Evolutionary conservation across 1,140 invertebrate species (phyloP).

Genomic region (Caenorhabditis remanei): DNA sequence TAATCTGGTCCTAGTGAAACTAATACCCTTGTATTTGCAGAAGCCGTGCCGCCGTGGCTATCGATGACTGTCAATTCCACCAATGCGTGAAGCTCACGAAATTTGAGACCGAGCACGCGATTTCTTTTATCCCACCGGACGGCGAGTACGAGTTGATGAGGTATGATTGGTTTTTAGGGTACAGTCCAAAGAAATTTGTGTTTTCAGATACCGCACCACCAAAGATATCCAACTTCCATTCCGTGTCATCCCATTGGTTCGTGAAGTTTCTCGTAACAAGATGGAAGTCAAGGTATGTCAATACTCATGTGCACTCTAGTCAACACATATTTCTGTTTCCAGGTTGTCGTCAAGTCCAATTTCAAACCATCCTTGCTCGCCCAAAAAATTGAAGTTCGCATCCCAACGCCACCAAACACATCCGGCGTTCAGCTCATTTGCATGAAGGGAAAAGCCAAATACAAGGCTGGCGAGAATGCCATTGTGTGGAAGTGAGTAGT

Average conservation of each 20-base stretch:
- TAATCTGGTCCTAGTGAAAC: not conserved
- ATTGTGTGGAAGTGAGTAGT: constrained; percentile 87
- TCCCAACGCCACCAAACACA: constrained; percentile 97
- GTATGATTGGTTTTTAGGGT: constrained; percentile 78
- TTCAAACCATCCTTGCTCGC: constrained; percentile 97
- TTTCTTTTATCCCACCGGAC: constrained; percentile 99
- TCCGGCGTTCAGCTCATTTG: constrained; percentile 98
- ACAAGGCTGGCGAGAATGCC: constrained; percentile 99
- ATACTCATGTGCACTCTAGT: not conserved
- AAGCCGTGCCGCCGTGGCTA: constrained; percentile 88
- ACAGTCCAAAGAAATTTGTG: not conserved
- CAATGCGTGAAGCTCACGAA: constrained; percentile 99
- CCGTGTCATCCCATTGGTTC: constrained; percentile 96
- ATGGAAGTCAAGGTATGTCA: constrained; percentile 92
- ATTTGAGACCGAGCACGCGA: constrained; percentile 99
- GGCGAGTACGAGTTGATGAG: constrained; percentile 99
- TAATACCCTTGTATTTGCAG: constrained; percentile 68
- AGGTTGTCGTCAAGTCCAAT: constrained; percentile 97
- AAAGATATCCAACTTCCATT: constrained; percentile 99
- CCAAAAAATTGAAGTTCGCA: constrained; percentile 97
- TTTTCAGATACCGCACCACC: constrained; percentile 93
- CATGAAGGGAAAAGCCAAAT: constrained; percentile 99
- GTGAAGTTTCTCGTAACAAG: constrained; percentile 96
- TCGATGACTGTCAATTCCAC: constrained; percentile 99
- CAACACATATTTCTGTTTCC: not conserved